Conservation (phyloP, 37 sponge, comb jelly and placozoan species). For the Halichondria panicea region DNA sequence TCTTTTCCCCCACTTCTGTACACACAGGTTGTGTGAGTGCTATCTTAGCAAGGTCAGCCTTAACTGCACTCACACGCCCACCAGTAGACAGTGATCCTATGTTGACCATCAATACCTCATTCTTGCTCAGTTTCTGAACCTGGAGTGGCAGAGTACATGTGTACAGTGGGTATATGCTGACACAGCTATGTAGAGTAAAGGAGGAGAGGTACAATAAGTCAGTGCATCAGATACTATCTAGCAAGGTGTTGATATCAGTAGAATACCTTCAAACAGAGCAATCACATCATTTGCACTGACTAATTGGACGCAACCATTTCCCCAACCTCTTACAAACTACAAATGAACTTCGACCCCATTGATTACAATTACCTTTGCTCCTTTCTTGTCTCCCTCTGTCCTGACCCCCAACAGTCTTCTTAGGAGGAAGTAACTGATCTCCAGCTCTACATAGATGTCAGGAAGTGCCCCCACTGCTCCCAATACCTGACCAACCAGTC, state of each 20-base stretch:
- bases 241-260: background rate
- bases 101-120: conserved; percentile 96
- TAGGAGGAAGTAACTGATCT: conserved; percentile 92
- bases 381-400: conserved; percentile 94
- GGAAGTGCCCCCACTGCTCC: conserved; percentile 92
- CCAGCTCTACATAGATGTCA: conserved; percentile 89
- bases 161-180: background rate
- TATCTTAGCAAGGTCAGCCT: conserved; percentile 94
- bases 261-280: background rate
- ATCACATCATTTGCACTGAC: background rate
- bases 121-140: conserved; percentile 88
- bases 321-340: too few relatives aligned
- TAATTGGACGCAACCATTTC: too few relatives aligned
- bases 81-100: conserved; percentile 97
- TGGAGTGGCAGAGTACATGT: background rate
- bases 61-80: conserved; percentile 90
- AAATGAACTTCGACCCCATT: too few relatives aligned
- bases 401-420: conserved; percentile 90
- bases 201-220: background rate
- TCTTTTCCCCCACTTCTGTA: conserved; percentile 95
- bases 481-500: conserved; percentile 95
- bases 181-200: background rate
- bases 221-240: background rate
- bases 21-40: conserved; percentile 93
- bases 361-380: conserved; percentile 78